These are phyloP conservation scores for Actinia equina DNA, from an alignment of 64 coral and sea anemone genomes.

Conservation along the genomic window DNA sequence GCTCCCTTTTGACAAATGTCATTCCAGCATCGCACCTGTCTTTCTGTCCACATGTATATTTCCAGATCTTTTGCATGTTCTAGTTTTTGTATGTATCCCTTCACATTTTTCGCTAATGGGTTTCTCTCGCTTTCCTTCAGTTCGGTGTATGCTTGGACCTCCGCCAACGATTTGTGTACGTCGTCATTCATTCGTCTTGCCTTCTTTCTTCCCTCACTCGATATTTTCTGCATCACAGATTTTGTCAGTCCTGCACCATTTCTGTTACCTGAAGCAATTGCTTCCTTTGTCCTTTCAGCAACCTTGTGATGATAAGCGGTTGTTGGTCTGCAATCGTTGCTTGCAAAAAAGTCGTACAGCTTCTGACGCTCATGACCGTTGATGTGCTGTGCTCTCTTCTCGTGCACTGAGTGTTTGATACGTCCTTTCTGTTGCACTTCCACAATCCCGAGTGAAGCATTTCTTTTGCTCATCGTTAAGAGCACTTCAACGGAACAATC, in stretches of 20 bases:
- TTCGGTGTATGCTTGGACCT: not conserved
- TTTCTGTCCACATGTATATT: conserved; percentile 18
- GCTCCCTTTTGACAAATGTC: conserved; percentile 1
- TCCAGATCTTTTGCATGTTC: not conserved
- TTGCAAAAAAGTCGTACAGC: not conserved
- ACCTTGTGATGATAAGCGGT: not conserved
- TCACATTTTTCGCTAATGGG: not conserved
- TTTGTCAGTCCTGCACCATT: not conserved
- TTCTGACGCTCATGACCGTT: not conserved
- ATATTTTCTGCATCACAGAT: not conserved
- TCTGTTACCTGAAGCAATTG: not conserved
- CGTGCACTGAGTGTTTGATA: not conserved
- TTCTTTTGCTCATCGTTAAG: not conserved
- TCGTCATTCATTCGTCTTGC: not conserved
- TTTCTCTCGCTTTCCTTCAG: not conserved
- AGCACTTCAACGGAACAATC: not conserved
- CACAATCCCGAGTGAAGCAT: not conserved
- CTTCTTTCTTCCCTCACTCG: not conserved
- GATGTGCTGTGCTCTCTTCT: not conserved
- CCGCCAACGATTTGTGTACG: not conserved
- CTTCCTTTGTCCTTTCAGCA: not conserved
- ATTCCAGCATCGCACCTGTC: conserved; percentile 25
- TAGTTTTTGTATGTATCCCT: not conserved
- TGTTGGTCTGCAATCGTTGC: not conserved
- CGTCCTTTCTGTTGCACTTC: not conserved